Evolutionary conservation across 2,888 invertebrate genomes (phyloP).

Genomic region (Pemphredon lugubris): DNA sequence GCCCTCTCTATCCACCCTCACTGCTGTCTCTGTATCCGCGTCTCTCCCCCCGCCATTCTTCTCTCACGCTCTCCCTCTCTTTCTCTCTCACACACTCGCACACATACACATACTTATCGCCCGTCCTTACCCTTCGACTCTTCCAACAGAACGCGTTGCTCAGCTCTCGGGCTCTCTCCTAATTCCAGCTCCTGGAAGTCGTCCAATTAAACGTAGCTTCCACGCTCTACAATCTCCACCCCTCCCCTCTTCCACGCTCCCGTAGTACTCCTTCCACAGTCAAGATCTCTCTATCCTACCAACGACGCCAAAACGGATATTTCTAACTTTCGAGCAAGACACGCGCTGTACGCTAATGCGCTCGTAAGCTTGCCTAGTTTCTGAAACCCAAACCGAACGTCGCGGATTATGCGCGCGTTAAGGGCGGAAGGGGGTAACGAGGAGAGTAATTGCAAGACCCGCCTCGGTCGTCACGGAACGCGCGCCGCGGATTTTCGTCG

Average conservation of each 20-base stretch:
- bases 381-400: constrained; percentile 31
- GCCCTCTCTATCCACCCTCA: constrained; percentile 25
- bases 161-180: constrained; percentile 47
- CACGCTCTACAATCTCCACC: constrained; percentile 1
- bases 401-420: constrained; percentile 35
- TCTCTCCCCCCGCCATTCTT: too few species aligned
- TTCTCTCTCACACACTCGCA: neutral
- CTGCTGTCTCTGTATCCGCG: neutral
- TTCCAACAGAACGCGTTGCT: constrained; percentile 50
- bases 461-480: neutral
- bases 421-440: neutral
- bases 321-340: constrained; percentile 65
- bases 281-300: constrained; percentile 22
- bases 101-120: neutral
- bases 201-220: constrained; percentile 70
- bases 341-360: constrained; percentile 61
- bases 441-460: constrained; percentile 4
- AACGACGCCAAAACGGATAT: constrained; percentile 58
- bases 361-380: constrained; percentile 49
- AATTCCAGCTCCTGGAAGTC: constrained; percentile 67
- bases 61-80: neutral
- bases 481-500: neutral
- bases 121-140: constrained; percentile 34
- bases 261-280: neutral
- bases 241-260: constrained; percentile 15